phyloP scores from a whole-genome alignment of 2,888 invertebrate species.

The Conops quadrifasciatus region DNA sequence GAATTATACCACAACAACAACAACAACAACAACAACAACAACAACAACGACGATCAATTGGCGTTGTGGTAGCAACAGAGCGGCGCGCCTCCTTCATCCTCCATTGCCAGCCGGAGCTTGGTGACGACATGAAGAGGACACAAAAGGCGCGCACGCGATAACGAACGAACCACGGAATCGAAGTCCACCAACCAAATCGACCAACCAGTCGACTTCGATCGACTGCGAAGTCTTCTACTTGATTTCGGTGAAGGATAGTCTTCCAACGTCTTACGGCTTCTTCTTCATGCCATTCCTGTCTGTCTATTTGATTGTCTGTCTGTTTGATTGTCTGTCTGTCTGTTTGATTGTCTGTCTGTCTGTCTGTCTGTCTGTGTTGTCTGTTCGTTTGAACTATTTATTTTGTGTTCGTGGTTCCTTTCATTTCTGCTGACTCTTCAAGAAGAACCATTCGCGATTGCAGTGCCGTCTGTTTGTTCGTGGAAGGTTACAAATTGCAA shows the following conservation, averaged over 20 bases:
- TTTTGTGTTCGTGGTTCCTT: no score
- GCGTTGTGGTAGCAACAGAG: constrained; percentile 24
- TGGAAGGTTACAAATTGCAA: constrained; percentile 33
- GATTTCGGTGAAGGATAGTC: no score
- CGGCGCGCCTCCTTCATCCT: no score
- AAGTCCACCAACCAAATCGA: constrained; percentile 13
- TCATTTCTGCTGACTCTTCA: constrained; percentile 1
- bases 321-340: neutral
- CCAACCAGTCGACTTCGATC: neutral
- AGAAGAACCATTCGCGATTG: neutral
- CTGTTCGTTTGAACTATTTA: neutral
- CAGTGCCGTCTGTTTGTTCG: neutral
- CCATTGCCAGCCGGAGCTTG: neutral
- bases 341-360: neutral
- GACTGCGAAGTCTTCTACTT: neutral
- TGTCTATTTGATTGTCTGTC: neutral
- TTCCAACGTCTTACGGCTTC: no score
- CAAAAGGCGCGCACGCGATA: constrained; percentile 30
- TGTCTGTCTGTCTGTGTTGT: neutral
- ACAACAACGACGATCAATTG: neutral
- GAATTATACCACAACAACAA: constrained; percentile 4
- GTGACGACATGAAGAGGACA: no score
- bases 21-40: constrained; percentile 20
- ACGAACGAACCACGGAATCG: constrained; percentile 3
- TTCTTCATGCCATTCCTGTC: no score